Conservation (phyloP, 2,888 invertebrate species). For the Hecatera dysodea region DNA sequence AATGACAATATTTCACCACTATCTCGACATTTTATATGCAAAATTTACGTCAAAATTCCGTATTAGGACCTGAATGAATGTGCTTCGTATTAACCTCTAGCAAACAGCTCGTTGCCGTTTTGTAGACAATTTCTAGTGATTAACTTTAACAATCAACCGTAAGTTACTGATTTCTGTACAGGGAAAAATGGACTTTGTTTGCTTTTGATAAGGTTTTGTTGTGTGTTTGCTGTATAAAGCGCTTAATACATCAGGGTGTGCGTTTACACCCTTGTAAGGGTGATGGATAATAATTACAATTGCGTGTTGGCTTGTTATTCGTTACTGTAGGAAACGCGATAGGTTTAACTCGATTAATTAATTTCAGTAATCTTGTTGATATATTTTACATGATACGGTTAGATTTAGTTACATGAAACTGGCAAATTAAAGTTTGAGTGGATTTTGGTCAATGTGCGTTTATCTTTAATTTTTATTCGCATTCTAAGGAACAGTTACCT, state of each 20-base stretch:
- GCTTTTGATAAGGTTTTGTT: constrained; percentile 10
- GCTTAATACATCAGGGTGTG: constrained; percentile 9
- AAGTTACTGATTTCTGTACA: not conserved
- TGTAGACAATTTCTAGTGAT: constrained; percentile 62
- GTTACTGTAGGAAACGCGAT: constrained; percentile 45
- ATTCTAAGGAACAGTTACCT: not conserved
- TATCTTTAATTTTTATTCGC: not conserved
- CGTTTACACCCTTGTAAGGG: constrained; percentile 52
- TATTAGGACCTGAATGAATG: constrained; percentile 54
- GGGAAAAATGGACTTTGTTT: constrained; percentile 27
- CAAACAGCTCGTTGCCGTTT: constrained; percentile 48
- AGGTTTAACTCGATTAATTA: constrained; percentile 41
- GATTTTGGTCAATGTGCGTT: constrained; percentile 11
- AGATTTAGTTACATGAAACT: constrained; percentile 17
- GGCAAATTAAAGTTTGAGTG: not conserved
- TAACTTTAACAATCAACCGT: constrained; percentile 30
- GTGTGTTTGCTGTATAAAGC: constrained; percentile 1
- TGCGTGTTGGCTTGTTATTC: constrained; percentile 51
- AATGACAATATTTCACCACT: constrained; percentile 51
- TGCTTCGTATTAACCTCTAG: constrained; percentile 47
- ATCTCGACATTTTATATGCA: constrained; percentile 55
- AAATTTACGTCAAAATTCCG: constrained; percentile 53
- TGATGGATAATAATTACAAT: constrained; percentile 65
- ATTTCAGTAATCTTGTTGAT: constrained; percentile 39
- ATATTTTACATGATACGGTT: constrained; percentile 40